These are phyloP conservation scores for Leptinotarsa lineolata DNA, from an alignment of 1,140 invertebrate genomes.

Conservation along the genomic window DNA sequence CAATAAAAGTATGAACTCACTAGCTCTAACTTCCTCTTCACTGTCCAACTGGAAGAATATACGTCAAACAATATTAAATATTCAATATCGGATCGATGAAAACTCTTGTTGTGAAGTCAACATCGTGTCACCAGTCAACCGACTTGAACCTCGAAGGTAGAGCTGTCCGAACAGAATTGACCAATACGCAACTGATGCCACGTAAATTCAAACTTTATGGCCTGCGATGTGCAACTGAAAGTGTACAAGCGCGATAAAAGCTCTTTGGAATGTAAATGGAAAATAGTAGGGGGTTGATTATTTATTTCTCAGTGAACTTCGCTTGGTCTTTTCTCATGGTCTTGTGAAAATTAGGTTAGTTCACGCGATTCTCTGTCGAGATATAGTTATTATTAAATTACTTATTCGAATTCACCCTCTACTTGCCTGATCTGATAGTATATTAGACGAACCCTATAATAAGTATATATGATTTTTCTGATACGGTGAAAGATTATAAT, in stretches of 20 bases:
- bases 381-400: too few species aligned
- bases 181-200: constrained; percentile 14
- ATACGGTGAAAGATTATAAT: too few species aligned
- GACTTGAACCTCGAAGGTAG: too few species aligned
- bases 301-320: too few species aligned
- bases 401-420: too few species aligned
- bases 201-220: constrained; percentile 7
- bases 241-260: constrained; percentile 16
- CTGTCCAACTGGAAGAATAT: background rate
- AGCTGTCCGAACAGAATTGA: constrained; percentile 2
- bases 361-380: too few species aligned
- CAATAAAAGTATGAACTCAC: background rate
- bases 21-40: background rate
- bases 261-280: constrained; percentile 1
- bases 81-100: background rate
- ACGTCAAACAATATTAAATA: constrained; percentile 6
- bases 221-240: background rate
- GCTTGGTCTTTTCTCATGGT: too few species aligned
- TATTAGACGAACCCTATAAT: too few species aligned
- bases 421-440: too few species aligned
- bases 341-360: too few species aligned
- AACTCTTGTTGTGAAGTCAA: background rate
- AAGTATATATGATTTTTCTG: too few species aligned
- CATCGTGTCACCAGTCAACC: background rate
- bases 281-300: background rate